Percentiles rank a stretch among this genome's conserved stretches.
Conservation (phyloP, 1,140 invertebrate species). For the Neoseiulus cucumeris region DNA sequence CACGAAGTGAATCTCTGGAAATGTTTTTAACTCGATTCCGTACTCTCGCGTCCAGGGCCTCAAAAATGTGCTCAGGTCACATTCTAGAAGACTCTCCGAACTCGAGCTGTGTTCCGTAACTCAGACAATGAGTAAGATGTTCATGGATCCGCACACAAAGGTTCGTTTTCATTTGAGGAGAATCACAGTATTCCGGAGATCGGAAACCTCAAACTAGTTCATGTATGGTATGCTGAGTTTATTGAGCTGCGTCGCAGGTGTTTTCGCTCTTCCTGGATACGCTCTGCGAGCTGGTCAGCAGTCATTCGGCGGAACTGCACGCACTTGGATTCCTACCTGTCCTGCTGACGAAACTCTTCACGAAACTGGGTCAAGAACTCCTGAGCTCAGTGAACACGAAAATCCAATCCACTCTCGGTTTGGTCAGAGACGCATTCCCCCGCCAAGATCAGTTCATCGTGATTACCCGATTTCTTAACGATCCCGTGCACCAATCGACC, state of each 20-base stretch:
- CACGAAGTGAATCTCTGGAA: too few relatives aligned
- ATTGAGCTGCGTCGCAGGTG: constrained; percentile 32
- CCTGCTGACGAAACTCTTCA: constrained; percentile 49
- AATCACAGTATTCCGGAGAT: too few relatives aligned
- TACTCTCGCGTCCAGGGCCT: constrained; percentile 32
- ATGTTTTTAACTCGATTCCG: too few relatives aligned
- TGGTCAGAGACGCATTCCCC: constrained; percentile 52
- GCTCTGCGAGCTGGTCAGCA: constrained; percentile 62
- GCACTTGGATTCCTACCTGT: constrained; percentile 63
- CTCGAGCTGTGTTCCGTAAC: constrained; percentile 56
- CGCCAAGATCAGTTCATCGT: constrained; percentile 39
- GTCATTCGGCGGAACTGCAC: constrained; percentile 58
- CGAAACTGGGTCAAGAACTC: constrained; percentile 71
- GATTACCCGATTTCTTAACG: constrained; percentile 55
- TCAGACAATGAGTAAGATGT: constrained; percentile 84
- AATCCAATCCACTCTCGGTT: constrained; percentile 61
- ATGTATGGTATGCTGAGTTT: too few relatives aligned
- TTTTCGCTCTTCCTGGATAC: constrained; percentile 81
- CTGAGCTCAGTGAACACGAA: constrained; percentile 72
- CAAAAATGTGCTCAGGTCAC: constrained; percentile 44
- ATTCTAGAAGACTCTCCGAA: constrained; percentile 42
- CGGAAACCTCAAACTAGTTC: too few relatives aligned
- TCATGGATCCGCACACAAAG: constrained; percentile 91
- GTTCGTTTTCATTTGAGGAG: constrained; percentile 23
- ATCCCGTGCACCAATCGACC: constrained; percentile 62